Conservation (phyloP, 1,140 invertebrate species). For the fruit fly (Drosophila melanogaster) region DNA sequence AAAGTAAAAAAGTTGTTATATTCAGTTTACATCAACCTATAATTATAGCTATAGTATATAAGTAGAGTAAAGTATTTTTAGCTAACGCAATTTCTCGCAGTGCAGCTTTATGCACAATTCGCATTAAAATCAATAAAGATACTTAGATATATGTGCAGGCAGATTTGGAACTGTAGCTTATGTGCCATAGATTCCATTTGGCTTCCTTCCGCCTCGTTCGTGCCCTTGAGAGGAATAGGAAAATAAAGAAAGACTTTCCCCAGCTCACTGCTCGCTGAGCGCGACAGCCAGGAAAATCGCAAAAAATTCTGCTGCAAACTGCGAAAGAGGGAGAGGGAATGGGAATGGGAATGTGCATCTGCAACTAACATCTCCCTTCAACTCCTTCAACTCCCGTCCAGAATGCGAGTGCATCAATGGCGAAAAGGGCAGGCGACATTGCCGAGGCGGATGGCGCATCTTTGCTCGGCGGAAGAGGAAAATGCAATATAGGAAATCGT, state of each 20-base stretch:
- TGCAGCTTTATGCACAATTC: slow-evolving; percentile 5
- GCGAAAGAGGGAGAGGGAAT: slow-evolving; percentile 2
- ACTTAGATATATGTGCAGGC: slow-evolving; percentile 30
- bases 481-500: slow-evolving; percentile 84
- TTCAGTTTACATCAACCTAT: too few species aligned
- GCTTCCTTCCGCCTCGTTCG: slow-evolving; percentile 38
- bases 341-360: slow-evolving; percentile 13
- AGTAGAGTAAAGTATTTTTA: too few species aligned
- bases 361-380: slow-evolving; percentile 8
- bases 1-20: too few species aligned
- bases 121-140: slow-evolving; percentile 72
- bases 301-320: slow-evolving; percentile 29
- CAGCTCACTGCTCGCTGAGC: slow-evolving; percentile 12
- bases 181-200: slow-evolving; percentile 67
- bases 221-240: slow-evolving; percentile 69
- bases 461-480: slow-evolving; percentile 78
- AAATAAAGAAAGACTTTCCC: slow-evolving; percentile 27
- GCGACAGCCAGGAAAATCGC: slow-evolving; percentile 49
- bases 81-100: not conserved
- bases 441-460: slow-evolving; percentile 72
- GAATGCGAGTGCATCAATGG: slow-evolving; percentile 43
- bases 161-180: slow-evolving; percentile 55
- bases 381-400: not conserved
- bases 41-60: too few species aligned
- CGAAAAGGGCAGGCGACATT: slow-evolving; percentile 29